Evolutionary conservation across 1,140 invertebrate species (phyloP).

Genomic region (Pissodes strobi): DNA sequence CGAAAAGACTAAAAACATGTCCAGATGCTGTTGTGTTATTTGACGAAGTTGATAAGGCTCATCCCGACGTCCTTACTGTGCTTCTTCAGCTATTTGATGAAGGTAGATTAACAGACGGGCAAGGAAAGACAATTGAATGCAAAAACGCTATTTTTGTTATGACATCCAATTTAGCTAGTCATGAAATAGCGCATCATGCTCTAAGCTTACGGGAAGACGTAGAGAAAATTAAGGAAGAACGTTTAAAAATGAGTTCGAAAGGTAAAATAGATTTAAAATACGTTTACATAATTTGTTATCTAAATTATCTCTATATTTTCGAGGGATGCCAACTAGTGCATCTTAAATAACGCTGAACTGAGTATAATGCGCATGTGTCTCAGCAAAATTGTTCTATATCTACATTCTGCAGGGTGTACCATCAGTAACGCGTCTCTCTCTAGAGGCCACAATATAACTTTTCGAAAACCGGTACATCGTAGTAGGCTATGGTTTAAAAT

Average conservation of each 20-base stretch:
- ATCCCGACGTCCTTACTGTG: conserved; percentile 91
- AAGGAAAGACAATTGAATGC: conserved; percentile 90
- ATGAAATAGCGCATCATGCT: conserved; percentile 88
- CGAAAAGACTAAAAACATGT: conserved; percentile 76
- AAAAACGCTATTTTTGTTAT: conserved; percentile 95
- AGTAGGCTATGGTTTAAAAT: too few species aligned
- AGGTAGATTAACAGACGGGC: conserved; percentile 87
- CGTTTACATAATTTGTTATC: too few species aligned
- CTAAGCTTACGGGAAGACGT: conserved; percentile 79
- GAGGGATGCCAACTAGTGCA: too few species aligned
- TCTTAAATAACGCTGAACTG: too few species aligned
- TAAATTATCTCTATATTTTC: too few species aligned
- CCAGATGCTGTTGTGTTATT: conserved; percentile 92
- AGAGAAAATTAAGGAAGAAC: conserved; percentile 58
- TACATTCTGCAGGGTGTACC: too few species aligned
- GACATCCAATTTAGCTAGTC: conserved; percentile 92
- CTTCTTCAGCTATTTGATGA: conserved; percentile 94
- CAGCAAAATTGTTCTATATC: too few species aligned
- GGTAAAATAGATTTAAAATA: too few species aligned
- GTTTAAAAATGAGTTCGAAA: conserved; percentile 44
- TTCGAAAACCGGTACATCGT: too few species aligned
- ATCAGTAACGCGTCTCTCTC: too few species aligned
- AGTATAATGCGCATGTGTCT: too few species aligned
- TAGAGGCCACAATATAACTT: too few species aligned
- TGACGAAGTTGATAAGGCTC: conserved; percentile 96